Conservation (phyloP, 2,888 invertebrate genomes). For the Euplagia quadripunctaria region DNA sequence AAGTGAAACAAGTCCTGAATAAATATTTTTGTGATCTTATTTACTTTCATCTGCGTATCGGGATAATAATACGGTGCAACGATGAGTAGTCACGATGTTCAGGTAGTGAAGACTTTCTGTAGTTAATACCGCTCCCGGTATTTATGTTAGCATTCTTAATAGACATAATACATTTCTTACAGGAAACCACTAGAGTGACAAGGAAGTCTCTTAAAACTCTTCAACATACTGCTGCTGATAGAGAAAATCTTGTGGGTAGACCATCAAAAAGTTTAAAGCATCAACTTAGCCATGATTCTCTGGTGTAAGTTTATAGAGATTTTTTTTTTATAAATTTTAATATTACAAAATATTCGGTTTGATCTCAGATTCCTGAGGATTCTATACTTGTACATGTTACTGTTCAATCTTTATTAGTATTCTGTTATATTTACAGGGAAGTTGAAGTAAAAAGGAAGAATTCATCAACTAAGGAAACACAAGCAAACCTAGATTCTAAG, state of each 20-base stretch:
- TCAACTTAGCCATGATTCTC: conserved; percentile 82
- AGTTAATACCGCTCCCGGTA: neutral
- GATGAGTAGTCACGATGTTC: conserved; percentile 60
- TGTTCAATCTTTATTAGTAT: neutral
- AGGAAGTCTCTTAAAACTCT: conserved; percentile 92
- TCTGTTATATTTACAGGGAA: conserved; percentile 60
- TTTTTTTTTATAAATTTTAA: neutral
- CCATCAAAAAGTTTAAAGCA: conserved; percentile 83
- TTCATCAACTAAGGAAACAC: conserved; percentile 87
- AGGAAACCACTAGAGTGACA: conserved; percentile 62
- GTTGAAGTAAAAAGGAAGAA: conserved; percentile 83
- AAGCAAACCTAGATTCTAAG: conserved; percentile 86
- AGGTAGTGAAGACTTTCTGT: conserved; percentile 30
- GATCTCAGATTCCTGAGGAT: neutral
- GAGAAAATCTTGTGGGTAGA: conserved; percentile 92
- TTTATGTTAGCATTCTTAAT: neutral
- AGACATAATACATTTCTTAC: conserved; percentile 23
- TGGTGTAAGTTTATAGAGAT: conserved; percentile 71
- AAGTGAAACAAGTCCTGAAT: neutral
- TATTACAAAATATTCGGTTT: neutral
- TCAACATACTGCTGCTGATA: conserved; percentile 91
- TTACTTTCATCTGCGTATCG: neutral
- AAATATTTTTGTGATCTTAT: neutral
- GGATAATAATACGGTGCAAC: conserved; percentile 21
- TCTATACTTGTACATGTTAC: neutral